phyloP scores from a whole-genome alignment of 2,888 invertebrate genomes.

The Drosophila ustulata region DNA sequence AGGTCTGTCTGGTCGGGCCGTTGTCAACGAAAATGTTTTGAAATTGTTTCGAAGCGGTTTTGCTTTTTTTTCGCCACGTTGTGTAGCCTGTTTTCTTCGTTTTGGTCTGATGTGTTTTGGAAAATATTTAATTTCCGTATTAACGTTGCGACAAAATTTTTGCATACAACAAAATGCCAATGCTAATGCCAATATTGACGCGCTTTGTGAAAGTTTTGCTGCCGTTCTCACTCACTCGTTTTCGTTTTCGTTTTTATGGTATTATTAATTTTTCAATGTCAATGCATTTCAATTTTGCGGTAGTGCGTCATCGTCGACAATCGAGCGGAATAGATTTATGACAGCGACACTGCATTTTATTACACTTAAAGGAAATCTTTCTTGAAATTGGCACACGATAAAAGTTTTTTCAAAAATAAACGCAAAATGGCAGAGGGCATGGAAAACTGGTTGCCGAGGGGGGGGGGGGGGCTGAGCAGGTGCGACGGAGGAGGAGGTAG shows the following conservation, averaged over 20 bases:
- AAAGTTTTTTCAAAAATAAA: slow-evolving; percentile 69
- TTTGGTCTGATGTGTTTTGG: slow-evolving; percentile 38
- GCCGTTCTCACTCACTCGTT: neutral
- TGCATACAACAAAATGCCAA: slow-evolving; percentile 47
- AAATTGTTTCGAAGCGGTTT: slow-evolving; percentile 64
- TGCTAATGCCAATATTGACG: slow-evolving; percentile 46
- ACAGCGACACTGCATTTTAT: slow-evolving; percentile 80
- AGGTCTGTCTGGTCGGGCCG: slow-evolving; percentile 35
- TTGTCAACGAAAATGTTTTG: slow-evolving; percentile 76
- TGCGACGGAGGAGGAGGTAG: slow-evolving; percentile 20
- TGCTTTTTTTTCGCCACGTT: neutral
- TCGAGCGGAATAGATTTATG: slow-evolving; percentile 82
- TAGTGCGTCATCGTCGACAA: slow-evolving; percentile 65
- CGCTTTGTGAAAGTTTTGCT: slow-evolving; percentile 37
- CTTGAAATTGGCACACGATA: slow-evolving; percentile 74
- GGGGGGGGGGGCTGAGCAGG: neutral
- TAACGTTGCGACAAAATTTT: slow-evolving; percentile 56
- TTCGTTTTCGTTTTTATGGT: neutral
- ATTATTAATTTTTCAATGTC: slow-evolving; percentile 74
- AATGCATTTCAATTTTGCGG: slow-evolving; percentile 75
- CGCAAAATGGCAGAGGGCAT: slow-evolving; percentile 54
- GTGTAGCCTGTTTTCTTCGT: slow-evolving; percentile 10
- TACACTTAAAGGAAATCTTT: slow-evolving; percentile 79
- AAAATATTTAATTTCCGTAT: slow-evolving; percentile 77
- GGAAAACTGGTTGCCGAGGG: slow-evolving; percentile 14